Base-by-base conservation (phyloP, 2,113 vertebrate species). In the Xiphophorus maculatus region DNA sequence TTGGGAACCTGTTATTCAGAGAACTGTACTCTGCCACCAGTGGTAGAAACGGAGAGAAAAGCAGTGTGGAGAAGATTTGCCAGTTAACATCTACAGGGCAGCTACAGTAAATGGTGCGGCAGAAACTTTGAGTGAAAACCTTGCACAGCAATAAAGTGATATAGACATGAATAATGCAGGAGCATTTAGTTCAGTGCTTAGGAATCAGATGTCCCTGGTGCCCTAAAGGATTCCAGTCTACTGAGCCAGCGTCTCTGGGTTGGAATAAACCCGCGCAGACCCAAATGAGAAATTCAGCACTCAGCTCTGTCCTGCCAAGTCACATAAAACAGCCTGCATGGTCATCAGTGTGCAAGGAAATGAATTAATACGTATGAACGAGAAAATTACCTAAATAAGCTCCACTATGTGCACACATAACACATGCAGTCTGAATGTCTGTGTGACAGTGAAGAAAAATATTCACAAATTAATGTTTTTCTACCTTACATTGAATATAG, bases 151-250 rank as follows among this genome's bases (percentile, higher is more conserved):
- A 93, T 92, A 94, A 92, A 91, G 90, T 89, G 91, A 94, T 92
- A 93, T 91, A 91, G 87, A 91, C 86, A 91, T 94, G 92, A 93
- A 94, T 93, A 94, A 94, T 94, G 88, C 81, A 94, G 91, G 73
- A 91, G 90, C 87, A 86, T 94, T 93, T 93, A 93, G 91, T 91
- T 93, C 87, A 85, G 88, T 88, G 90, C 91, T 93, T 89, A 91
- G 87, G 90, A 91, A 93, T 91, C 92, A 93, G 87, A 85, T 92
- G 91, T 92, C 90, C 90, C 90, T 77, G 88, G 89, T 90, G 91
- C 88, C 90, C 80, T 87, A 73, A 90, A 93, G 89, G 89, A 93
- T 89, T 88, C 84, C 87, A 90, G 88, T 90, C 88, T 89, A 93
- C 88, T 93, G 90, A 93, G 92, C 90, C 92, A 92, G 89, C 85